A percentile compares a stretch with the other conserved stretches of the same genome.
Evolutionary conservation across 1,140 invertebrate genomes (phyloP).

Genomic region (Chironomus striatipennis): DNA sequence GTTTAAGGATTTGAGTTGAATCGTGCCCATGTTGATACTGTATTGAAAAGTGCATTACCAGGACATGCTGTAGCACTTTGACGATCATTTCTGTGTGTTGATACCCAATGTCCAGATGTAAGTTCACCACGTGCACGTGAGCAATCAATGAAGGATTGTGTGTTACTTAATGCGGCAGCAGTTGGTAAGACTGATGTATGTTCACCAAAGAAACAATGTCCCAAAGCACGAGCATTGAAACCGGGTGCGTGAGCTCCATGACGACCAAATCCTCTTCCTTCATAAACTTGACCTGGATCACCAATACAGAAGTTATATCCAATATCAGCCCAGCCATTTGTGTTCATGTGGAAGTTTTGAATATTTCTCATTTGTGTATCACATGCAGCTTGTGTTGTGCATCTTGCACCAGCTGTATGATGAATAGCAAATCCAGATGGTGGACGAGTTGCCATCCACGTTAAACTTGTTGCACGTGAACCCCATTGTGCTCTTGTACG

Average conservation of each 20-base stretch:
- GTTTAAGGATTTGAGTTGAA: background rate
- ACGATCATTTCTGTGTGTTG: background rate
- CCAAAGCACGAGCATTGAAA: constrained; percentile 41
- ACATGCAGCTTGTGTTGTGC: constrained; percentile 41
- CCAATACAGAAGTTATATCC: constrained; percentile 53
- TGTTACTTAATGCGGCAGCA: background rate
- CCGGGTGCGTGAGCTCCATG: constrained; percentile 45
- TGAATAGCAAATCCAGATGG: constrained; percentile 61
- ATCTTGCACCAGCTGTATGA: constrained; percentile 49
- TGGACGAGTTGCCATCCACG: constrained; percentile 42
- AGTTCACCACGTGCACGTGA: background rate
- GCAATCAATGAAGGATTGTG: background rate
- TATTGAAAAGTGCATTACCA: background rate
- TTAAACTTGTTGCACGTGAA: constrained; percentile 42
- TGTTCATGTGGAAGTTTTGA: constrained; percentile 50
- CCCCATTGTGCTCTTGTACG: constrained; percentile 46
- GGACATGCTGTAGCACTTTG: constrained; percentile 6
- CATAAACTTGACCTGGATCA: constrained; percentile 48
- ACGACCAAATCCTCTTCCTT: constrained; percentile 48
- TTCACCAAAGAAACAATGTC: background rate
- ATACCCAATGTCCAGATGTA: background rate
- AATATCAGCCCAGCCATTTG: constrained; percentile 46
- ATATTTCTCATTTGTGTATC: constrained; percentile 40
- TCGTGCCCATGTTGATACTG: background rate
- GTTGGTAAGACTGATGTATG: background rate